Evolutionary conservation across 2,888 invertebrate genomes (phyloP).

Genomic region (Caenorhabditis sp.): DNA sequence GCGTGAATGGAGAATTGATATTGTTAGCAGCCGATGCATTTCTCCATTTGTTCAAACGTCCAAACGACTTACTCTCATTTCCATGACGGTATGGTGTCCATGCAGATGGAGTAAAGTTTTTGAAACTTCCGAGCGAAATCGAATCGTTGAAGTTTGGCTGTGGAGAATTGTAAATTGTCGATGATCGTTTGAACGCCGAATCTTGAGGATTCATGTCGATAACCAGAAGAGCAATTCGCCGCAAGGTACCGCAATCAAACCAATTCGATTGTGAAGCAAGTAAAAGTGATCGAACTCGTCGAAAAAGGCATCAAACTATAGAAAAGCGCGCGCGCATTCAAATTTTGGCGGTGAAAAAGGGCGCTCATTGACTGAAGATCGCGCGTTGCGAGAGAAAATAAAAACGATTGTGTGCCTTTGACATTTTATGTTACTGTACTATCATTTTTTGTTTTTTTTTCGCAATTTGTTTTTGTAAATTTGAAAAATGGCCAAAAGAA

Average conservation of each 20-base stretch:
- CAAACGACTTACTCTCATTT: not conserved
- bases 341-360: not conserved
- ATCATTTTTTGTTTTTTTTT: too few relatives aligned
- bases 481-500: too few relatives aligned
- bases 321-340: not conserved
- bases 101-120: not conserved
- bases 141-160: not conserved
- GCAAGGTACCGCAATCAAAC: not conserved
- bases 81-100: not conserved
- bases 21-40: not conserved
- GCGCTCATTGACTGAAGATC: not conserved
- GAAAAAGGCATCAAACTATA: not conserved
- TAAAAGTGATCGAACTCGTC: not conserved
- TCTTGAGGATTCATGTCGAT: not conserved
- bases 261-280: not conserved
- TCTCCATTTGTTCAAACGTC: not conserved
- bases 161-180: not conserved
- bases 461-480: too few relatives aligned
- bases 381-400: not conserved
- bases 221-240: too few relatives aligned
- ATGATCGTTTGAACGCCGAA: not conserved
- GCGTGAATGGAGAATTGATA: not conserved
- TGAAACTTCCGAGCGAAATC: not conserved
- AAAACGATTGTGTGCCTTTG: not conserved
- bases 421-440: not conserved